A percentile compares a stretch with the other conserved stretches of the same genome.
phyloP scores from a whole-genome alignment of 2,888 invertebrate species.

The Aromia moschata region DNA sequence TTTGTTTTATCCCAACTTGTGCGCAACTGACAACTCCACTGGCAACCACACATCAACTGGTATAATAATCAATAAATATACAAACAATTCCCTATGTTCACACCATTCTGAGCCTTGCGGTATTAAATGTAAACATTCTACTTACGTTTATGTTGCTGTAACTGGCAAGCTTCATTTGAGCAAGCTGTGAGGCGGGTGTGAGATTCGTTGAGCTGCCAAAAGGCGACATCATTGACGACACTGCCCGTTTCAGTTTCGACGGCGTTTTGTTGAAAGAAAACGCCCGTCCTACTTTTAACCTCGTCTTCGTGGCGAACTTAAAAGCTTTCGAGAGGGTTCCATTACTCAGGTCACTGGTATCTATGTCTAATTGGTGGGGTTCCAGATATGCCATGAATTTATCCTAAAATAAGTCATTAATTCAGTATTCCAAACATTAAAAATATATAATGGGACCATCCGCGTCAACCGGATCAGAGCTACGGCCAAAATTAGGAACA shows the following conservation, averaged over 20 bases:
- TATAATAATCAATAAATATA: too few relatives aligned
- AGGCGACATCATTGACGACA: conserved; percentile 94
- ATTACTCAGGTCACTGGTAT: conserved; percentile 85
- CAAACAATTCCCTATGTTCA: too few relatives aligned
- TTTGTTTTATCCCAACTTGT: too few relatives aligned
- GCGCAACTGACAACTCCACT: too few relatives aligned
- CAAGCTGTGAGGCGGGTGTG: conserved; percentile 84
- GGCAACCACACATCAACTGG: too few relatives aligned
- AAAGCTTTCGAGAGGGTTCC: conserved; percentile 92
- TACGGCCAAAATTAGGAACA: too few relatives aligned
- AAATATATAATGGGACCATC: too few relatives aligned
- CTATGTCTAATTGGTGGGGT: conserved; percentile 85
- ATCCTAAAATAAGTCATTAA: conserved; percentile 69
- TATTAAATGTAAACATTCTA: conserved; percentile 39
- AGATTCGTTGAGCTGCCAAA: conserved; percentile 86
- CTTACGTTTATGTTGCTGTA: conserved; percentile 87
- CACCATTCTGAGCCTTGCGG: too few relatives aligned
- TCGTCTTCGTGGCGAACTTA: conserved; percentile 85
- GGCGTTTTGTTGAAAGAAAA: conserved; percentile 97
- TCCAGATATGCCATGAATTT: conserved; percentile 81
- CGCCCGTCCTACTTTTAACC: conserved; percentile 90
- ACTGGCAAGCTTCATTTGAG: conserved; percentile 86
- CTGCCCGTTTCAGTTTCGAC: conserved; percentile 89
- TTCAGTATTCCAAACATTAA: too few relatives aligned
- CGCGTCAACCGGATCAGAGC: too few relatives aligned